These are phyloP conservation scores for Gari tellinella DNA, from an alignment of 2,888 invertebrate species.

Conservation along the genomic window DNA sequence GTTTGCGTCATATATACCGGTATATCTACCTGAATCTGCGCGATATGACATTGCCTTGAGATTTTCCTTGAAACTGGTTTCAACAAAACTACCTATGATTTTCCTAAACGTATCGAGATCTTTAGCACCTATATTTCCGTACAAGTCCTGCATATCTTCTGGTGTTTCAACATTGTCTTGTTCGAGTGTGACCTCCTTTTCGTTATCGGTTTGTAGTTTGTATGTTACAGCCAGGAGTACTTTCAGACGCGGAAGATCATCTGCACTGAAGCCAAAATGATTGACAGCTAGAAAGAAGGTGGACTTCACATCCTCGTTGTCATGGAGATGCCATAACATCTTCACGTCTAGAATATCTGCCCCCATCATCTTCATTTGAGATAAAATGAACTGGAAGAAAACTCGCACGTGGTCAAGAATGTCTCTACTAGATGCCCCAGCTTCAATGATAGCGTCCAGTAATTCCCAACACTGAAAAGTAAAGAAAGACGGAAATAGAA, in stretches of 20 bases:
- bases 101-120: too few relatives aligned
- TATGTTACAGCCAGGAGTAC: conserved; percentile 33
- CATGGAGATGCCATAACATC: conserved; percentile 56
- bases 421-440: conserved; percentile 12
- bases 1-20: too few relatives aligned
- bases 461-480: conserved; percentile 49
- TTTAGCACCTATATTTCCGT: too few relatives aligned
- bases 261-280: conserved; percentile 39
- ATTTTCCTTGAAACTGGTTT: too few relatives aligned
- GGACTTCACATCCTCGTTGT: conserved; percentile 38
- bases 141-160: too few relatives aligned
- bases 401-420: conserved; percentile 48
- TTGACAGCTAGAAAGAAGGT: conserved; percentile 26
- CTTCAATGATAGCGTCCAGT: conserved; percentile 36
- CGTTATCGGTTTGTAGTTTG: conserved; percentile 39
- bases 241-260: conserved; percentile 26
- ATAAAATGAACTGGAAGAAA: conserved; percentile 55
- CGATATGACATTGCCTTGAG: too few relatives aligned
- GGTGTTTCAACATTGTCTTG: too few relatives aligned
- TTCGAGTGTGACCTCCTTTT: background rate
- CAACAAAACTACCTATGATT: too few relatives aligned
- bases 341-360: conserved; percentile 47
- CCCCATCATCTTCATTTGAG: conserved; percentile 34
- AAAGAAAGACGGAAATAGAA: too few relatives aligned
- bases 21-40: too few relatives aligned